phyloP scores from a whole-genome alignment of 2,113 vertebrate genomes.

The Pituophis catenifer region DNA sequence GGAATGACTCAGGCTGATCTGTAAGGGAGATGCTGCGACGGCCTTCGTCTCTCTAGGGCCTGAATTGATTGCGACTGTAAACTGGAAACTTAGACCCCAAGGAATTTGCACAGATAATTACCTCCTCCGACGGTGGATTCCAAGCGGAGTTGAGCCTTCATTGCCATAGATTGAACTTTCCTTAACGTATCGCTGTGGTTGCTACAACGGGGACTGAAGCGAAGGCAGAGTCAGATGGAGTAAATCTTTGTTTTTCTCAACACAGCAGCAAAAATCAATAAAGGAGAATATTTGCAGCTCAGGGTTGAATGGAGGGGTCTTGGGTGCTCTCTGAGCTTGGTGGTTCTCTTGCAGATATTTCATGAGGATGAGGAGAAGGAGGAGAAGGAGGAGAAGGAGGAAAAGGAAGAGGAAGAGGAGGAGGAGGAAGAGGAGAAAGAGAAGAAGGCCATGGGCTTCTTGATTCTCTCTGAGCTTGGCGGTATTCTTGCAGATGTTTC shows the following conservation, averaged over 20 bases:
- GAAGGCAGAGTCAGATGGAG: constrained; percentile 29
- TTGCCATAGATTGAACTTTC: constrained; percentile 25
- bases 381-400: too few relatives aligned
- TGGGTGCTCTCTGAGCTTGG: not conserved
- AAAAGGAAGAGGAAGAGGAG: too few relatives aligned
- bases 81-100: constrained; percentile 68
- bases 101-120: constrained; percentile 74
- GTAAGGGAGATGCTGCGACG: constrained; percentile 73
- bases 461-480: too few relatives aligned
- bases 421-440: too few relatives aligned
- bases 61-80: constrained; percentile 78
- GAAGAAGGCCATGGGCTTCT: too few relatives aligned
- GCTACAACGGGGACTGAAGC: constrained; percentile 35
- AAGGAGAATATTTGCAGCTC: not conserved
- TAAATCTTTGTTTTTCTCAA: constrained; percentile 30
- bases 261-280: not conserved
- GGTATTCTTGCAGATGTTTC: too few relatives aligned
- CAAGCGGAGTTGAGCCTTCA: constrained; percentile 37
- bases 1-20: constrained; percentile 73
- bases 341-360: not conserved
- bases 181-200: constrained; percentile 19
- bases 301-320: not conserved
- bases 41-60: constrained; percentile 77
- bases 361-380: too few relatives aligned
- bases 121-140: constrained; percentile 71